Conservation (phyloP, 2,113 vertebrate species). For the Etheostoma spectabile region DNA sequence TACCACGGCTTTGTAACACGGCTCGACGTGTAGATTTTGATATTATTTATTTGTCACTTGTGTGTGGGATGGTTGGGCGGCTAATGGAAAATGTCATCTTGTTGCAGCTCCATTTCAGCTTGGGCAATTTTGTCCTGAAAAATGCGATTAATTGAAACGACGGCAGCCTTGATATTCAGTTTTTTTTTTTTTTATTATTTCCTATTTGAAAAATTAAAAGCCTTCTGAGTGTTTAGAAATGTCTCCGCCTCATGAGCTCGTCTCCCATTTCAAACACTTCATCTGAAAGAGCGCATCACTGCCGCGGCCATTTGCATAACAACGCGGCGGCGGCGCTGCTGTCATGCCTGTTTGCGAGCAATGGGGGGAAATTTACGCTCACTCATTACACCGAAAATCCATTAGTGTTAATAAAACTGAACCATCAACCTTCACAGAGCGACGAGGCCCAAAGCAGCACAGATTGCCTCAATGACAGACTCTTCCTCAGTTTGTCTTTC, state of each 20-base stretch:
- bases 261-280: conserved; percentile 44
- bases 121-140: conserved; percentile 22
- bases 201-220: conserved; percentile 38
- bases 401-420: conserved; percentile 63
- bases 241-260: conserved; percentile 52
- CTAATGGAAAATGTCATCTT: conserved; percentile 43
- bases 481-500: too few species aligned
- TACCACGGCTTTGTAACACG: background rate
- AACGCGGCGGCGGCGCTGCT: background rate
- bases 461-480: background rate
- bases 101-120: conserved; percentile 20
- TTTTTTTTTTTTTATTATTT: conserved; percentile 57
- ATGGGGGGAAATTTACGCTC: conserved; percentile 13
- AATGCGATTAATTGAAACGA: conserved; percentile 47
- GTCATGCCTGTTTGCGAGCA: conserved; percentile 21
- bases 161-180: conserved; percentile 11
- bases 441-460: conserved; percentile 21
- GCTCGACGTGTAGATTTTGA: background rate
- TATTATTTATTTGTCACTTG: conserved; percentile 1
- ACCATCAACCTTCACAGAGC: conserved; percentile 43
- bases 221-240: conserved; percentile 33
- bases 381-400: conserved; percentile 65
- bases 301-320: conserved; percentile 53
- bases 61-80: conserved; percentile 1
- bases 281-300: conserved; percentile 46